phyloP scores from a whole-genome alignment of 1,140 invertebrate species.

The Ceratitis capitata region DNA sequence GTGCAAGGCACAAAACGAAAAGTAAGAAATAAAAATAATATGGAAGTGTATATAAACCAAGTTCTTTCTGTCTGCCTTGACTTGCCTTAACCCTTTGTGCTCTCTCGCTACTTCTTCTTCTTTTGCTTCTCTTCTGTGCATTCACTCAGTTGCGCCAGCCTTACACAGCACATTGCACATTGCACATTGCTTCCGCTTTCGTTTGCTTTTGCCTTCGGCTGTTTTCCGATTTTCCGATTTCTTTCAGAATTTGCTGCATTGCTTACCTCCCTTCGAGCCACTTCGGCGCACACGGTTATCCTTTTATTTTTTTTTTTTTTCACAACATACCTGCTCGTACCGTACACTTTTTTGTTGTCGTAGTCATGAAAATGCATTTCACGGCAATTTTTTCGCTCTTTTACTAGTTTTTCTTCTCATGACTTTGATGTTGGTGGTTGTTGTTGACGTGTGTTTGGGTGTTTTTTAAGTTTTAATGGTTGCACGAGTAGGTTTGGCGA shows the following conservation, averaged over 20 bases:
- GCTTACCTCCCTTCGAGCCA: neutral
- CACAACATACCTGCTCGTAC: neutral
- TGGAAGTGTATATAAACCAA: neutral
- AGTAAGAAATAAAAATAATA: neutral
- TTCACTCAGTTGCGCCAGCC: neutral
- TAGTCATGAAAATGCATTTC: neutral
- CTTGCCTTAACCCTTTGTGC: neutral
- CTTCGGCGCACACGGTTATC: neutral
- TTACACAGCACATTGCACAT: neutral
- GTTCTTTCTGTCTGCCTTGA: conserved; percentile 7
- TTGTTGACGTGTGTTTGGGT: too few species aligned
- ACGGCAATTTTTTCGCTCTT: neutral
- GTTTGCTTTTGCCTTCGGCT: neutral
- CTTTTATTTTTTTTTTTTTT: neutral
- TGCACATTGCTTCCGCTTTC: conserved; percentile 2
- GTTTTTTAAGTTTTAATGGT: neutral
- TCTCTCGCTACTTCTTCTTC: neutral
- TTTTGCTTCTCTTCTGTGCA: neutral
- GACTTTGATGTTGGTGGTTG: neutral
- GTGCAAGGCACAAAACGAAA: neutral
- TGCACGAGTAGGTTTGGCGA: neutral
- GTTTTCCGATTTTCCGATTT: neutral
- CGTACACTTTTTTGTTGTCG: neutral
- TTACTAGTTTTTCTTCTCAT: neutral
- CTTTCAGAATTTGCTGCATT: conserved; percentile 20